phyloP scores from a whole-genome alignment of 2,113 vertebrate genomes.

The Lipophrys pholis region DNA sequence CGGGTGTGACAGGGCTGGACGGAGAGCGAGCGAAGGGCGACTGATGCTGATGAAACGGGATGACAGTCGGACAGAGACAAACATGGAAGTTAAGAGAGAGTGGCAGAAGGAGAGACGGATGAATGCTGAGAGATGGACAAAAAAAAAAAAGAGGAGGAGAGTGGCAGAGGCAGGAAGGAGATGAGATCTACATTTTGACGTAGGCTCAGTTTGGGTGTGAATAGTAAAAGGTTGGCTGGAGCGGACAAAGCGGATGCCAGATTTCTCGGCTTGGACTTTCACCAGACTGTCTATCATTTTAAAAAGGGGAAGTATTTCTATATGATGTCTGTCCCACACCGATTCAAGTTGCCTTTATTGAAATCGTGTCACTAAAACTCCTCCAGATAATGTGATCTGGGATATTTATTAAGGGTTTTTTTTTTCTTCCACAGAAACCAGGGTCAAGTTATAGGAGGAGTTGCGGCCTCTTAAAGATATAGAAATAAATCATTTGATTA shows the following conservation, averaged over 20 bases:
- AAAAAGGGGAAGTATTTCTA: not conserved
- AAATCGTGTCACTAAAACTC: not conserved
- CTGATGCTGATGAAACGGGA: conserved; percentile 29
- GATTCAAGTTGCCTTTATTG: not conserved
- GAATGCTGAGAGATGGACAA: not conserved
- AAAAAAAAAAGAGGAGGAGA: not conserved
- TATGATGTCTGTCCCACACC: not conserved
- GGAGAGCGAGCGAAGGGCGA: not conserved
- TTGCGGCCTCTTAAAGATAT: too few species aligned
- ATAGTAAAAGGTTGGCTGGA: conserved; percentile 6
- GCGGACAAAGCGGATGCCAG: not conserved
- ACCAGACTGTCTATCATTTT: conserved; percentile 1
- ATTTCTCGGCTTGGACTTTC: not conserved
- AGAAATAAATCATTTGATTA: too few species aligned
- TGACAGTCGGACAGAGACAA: conserved; percentile 35
- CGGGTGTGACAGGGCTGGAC: not conserved
- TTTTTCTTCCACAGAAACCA: too few species aligned
- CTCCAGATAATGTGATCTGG: not conserved
- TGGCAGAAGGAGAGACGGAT: conserved; percentile 17
- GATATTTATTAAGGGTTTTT: too few species aligned
- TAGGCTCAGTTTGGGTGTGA: not conserved
- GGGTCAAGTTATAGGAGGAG: too few species aligned
- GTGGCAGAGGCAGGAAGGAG: not conserved
- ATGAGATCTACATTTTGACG: conserved; percentile 22
- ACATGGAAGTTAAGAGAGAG: conserved; percentile 32